Evolutionary conservation across 1,140 invertebrate genomes (phyloP).

Genomic region (Heliconius eleuchia): DNA sequence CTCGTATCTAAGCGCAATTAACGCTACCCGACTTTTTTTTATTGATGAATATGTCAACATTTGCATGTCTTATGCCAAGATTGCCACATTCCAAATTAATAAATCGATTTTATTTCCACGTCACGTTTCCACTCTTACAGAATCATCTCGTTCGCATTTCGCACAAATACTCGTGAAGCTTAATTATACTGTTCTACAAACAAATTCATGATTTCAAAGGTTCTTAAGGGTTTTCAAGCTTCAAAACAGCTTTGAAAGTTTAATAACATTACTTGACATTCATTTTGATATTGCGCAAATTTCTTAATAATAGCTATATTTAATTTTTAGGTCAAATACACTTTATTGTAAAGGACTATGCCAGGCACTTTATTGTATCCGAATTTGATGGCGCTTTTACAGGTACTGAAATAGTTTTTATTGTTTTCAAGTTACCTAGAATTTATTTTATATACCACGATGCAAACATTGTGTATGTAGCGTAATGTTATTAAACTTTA

Average conservation of each 20-base stretch:
- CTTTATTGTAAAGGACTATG: not conserved
- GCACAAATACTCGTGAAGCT: not conserved
- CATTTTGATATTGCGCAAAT: not conserved
- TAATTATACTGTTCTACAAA: not conserved
- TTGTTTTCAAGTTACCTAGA: not conserved
- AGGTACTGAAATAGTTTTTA: not conserved
- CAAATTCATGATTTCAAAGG: not conserved
- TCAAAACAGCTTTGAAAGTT: not conserved
- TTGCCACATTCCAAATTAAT: not conserved
- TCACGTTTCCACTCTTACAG: too few species aligned
- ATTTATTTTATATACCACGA: too few species aligned
- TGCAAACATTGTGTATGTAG: too few species aligned
- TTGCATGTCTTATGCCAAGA: conserved; percentile 3
- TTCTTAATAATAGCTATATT: not conserved
- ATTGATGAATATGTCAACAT: conserved; percentile 16
- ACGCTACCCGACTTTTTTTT: conserved; percentile 17
- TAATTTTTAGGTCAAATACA: not conserved
- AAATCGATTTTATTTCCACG: not conserved
- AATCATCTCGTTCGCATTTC: too few species aligned
- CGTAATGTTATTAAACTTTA: too few species aligned
- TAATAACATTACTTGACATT: not conserved
- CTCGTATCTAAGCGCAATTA: conserved; percentile 20
- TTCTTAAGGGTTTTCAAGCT: not conserved
- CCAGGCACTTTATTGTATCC: too few species aligned
- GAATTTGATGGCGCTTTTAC: not conserved